Conservation (phyloP, 23 tunicate genomes). For the Ascidia mentula region DNA sequence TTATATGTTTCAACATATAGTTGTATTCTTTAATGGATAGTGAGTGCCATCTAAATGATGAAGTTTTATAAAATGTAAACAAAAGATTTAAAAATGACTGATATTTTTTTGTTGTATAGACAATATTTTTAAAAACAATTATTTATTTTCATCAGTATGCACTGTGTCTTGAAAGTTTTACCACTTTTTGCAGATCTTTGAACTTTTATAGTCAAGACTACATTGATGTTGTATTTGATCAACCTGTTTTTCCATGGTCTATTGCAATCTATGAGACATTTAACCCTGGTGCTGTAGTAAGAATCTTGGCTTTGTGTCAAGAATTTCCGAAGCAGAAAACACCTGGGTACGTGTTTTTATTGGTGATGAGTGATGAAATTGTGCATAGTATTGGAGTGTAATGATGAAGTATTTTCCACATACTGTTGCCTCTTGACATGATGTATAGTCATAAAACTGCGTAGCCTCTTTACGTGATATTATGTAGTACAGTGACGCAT, state of each 20-base stretch:
- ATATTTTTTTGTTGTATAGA: too few species aligned
- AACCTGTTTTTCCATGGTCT: conserved; percentile 91
- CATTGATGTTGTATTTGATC: conserved; percentile 78
- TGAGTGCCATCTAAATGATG: not conserved
- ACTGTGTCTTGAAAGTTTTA: too few species aligned
- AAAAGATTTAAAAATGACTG: too few species aligned
- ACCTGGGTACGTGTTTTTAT: too few species aligned
- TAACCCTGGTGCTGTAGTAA: conserved; percentile 89
- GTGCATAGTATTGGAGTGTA: too few species aligned
- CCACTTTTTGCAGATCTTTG: not conserved
- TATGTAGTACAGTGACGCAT: too few species aligned
- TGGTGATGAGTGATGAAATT: too few species aligned
- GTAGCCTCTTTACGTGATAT: too few species aligned
- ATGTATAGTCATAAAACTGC: too few species aligned
- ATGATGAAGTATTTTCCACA: too few species aligned
- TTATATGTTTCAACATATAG: not conserved
- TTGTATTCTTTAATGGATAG: not conserved
- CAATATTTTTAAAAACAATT: not conserved
- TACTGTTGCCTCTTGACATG: too few species aligned
- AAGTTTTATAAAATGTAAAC: not conserved
- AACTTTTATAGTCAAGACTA: conserved; percentile 76
- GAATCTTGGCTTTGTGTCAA: conserved; percentile 79
- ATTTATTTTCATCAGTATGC: not conserved
- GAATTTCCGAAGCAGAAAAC: conserved; percentile 65
- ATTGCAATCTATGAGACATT: conserved; percentile 91